These are phyloP conservation scores for Lithobates sylvaticus DNA, from an alignment of 2,797 vertebrate species.

Conservation along the genomic window DNA sequence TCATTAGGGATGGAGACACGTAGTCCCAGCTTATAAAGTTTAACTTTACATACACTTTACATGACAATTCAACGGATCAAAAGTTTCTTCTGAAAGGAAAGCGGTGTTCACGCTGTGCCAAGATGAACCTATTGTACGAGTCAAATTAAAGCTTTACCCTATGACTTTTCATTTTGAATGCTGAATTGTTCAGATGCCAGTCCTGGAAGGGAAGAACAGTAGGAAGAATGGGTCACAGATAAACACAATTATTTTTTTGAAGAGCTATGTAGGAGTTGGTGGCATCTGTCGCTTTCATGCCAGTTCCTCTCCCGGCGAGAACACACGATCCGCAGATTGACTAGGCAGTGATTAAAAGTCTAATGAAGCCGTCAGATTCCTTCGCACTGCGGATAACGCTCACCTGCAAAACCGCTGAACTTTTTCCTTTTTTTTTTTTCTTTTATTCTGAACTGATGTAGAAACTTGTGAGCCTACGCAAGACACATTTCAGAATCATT, in stretches of 20 bases:
- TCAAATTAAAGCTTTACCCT: conserved; percentile 36
- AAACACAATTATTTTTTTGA: conserved; percentile 57
- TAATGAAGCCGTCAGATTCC: conserved; percentile 36
- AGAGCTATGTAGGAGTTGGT: conserved; percentile 55
- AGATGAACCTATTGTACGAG: conserved; percentile 24
- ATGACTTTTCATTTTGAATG: conserved; percentile 39
- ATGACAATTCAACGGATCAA: not conserved
- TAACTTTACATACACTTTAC: too few species aligned
- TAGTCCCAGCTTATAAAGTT: too few species aligned
- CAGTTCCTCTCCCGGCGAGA: conserved; percentile 49
- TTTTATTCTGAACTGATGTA: not conserved
- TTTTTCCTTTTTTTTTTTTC: not conserved
- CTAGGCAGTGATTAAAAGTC: conserved; percentile 50
- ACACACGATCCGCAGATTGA: conserved; percentile 45
- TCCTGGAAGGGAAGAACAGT: conserved; percentile 38
- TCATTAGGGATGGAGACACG: too few species aligned
- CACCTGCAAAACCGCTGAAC: not conserved
- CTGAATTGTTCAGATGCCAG: conserved; percentile 45
- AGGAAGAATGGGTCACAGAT: conserved; percentile 56
- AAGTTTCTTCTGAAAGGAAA: not conserved
- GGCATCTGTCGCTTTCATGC: conserved; percentile 53
- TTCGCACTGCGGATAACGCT: conserved; percentile 8
- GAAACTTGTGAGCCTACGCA: not conserved
- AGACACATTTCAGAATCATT: not conserved
- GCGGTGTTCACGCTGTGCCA: not conserved